Percentiles rank a stretch among this genome's conserved stretches.
Evolutionary conservation across 2,797 vertebrate species (phyloP).

Genomic region (Rhynchonycteris naso): DNA sequence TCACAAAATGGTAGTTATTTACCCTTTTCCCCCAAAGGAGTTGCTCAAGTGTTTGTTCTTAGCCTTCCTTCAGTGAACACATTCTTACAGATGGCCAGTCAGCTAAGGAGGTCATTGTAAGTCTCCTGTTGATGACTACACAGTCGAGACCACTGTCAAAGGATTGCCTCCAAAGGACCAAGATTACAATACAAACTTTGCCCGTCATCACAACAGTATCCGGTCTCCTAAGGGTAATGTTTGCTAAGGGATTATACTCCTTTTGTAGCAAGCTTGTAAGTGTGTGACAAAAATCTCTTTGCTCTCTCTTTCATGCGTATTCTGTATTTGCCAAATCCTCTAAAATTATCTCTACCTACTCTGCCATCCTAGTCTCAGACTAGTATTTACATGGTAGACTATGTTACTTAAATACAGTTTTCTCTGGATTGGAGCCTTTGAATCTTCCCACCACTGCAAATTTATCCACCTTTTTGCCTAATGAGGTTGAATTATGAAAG

Average conservation of each 20-base stretch:
- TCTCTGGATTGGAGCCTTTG: background rate
- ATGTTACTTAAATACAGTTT: background rate
- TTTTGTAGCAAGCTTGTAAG: background rate
- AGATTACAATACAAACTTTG: background rate
- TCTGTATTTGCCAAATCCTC: background rate
- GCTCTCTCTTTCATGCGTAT: background rate
- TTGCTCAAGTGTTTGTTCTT: constrained; percentile 41
- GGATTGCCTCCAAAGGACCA: background rate
- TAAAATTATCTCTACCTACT: background rate
- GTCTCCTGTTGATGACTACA: background rate
- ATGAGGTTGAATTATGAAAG: background rate
- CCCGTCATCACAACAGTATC: background rate
- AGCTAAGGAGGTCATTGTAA: background rate
- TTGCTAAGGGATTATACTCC: background rate
- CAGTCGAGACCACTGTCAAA: background rate
- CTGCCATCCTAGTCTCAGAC: background rate
- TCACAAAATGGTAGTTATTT: background rate
- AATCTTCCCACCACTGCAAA: background rate
- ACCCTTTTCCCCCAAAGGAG: constrained; percentile 36
- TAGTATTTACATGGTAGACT: background rate
- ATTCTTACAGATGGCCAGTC: background rate
- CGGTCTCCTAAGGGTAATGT: background rate
- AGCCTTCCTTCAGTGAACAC: constrained; percentile 26
- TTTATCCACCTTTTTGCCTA: background rate
- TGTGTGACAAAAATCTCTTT: background rate